Evolutionary conservation across 2,888 invertebrate genomes (phyloP).

Genomic region (Micoletzkya japonica): DNA sequence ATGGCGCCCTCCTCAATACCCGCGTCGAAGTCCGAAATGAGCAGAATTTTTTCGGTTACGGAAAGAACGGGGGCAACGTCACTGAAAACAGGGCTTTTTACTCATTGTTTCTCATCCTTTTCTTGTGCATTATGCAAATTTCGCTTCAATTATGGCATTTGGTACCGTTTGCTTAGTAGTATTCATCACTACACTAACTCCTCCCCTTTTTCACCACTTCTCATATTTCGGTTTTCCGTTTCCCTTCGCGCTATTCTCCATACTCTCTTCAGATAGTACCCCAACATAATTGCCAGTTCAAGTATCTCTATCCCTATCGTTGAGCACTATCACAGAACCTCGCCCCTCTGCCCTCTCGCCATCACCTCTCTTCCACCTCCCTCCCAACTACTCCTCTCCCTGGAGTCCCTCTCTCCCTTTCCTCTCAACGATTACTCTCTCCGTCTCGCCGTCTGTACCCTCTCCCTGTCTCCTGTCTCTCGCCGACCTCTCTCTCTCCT

Average conservation of each 20-base stretch:
- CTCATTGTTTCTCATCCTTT: background rate
- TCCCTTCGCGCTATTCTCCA: background rate
- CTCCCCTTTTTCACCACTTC: background rate
- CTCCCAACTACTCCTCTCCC: background rate
- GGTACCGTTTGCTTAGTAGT: too few relatives aligned
- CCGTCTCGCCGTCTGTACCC: background rate
- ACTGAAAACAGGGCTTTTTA: background rate
- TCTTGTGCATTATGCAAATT: background rate
- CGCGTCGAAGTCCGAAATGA: conserved; percentile 28
- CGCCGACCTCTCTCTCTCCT: background rate
- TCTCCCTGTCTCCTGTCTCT: background rate
- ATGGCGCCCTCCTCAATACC: conserved; percentile 8
- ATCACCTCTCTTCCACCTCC: conserved; percentile 1
- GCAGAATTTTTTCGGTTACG: conserved; percentile 28
- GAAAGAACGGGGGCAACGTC: conserved; percentile 11
- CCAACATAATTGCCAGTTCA: background rate
- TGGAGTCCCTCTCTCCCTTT: background rate
- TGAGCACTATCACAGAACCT: background rate
- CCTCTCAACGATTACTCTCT: background rate
- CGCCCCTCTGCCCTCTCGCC: background rate
- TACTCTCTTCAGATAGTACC: background rate
- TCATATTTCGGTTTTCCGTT: too few relatives aligned
- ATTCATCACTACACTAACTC: too few relatives aligned
- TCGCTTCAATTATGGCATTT: too few relatives aligned
- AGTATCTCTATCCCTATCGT: background rate